Evolutionary conservation across 2,113 vertebrate species (phyloP).

Genomic region (Brevimyrus niger): DNA sequence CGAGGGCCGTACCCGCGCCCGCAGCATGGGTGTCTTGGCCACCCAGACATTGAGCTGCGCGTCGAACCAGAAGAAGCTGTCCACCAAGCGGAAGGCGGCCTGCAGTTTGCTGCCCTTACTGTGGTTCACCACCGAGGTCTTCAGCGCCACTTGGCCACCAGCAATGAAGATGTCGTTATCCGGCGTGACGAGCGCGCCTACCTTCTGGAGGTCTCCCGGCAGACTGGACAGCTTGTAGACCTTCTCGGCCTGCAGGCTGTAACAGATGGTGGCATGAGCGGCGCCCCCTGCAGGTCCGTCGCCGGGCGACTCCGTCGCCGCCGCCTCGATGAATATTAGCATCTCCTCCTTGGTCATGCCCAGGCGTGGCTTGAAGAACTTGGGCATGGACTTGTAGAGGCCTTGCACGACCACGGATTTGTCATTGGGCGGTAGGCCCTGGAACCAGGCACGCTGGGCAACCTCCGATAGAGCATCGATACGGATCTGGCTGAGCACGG

Average conservation of each 20-base stretch:
- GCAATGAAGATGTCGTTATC: constrained; percentile 97
- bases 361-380: constrained; percentile 95
- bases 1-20: constrained; percentile 82
- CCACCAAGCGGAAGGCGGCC: constrained; percentile 81
- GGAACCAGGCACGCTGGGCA: constrained; percentile 96
- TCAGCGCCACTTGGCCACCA: constrained; percentile 86
- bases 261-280: constrained; percentile 81
- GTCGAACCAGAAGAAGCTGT: constrained; percentile 95
- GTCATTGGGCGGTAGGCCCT: constrained; percentile 92
- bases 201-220: constrained; percentile 86
- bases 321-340: constrained; percentile 94
- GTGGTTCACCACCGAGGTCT: constrained; percentile 76
- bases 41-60: constrained; percentile 97
- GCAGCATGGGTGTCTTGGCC: constrained; percentile 88
- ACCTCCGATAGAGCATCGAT: constrained; percentile 97
- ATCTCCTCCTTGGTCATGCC: constrained; percentile 99
- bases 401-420: constrained; percentile 98
- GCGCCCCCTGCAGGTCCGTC: constrained; percentile 32
- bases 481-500: constrained; percentile 93
- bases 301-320: constrained; percentile 70
- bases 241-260: constrained; percentile 94
- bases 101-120: constrained; percentile 80
- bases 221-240: constrained; percentile 92
- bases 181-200: constrained; percentile 86
- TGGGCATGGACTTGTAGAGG: constrained; percentile 99